Base-by-base conservation (phyloP, 2,888 invertebrate genomes). In the Lordiphosa andalusiaca region DNA sequence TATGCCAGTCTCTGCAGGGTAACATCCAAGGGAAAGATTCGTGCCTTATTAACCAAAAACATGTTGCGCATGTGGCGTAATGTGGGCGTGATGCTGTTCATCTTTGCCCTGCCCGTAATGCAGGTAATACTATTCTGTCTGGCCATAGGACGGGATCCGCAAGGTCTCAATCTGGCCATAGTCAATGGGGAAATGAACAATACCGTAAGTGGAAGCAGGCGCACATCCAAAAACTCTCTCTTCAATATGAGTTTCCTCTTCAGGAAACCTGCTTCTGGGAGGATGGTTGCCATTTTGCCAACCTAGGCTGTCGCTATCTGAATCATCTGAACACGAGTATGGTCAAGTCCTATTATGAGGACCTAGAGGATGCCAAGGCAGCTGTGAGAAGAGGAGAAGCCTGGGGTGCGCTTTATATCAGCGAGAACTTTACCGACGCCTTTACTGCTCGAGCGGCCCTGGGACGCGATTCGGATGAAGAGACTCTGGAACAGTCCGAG, bases 61-160 rank as follows among this genome's bases (percentile, higher is more conserved):
- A 96, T 96, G 91, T 90, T 96, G 48, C 91, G 95, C 33, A 96
- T 96, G 95, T 96, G 96, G 96, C 91, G 96, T 47, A 96, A 96
- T 90, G 95, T 96, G 63, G 96, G 96, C 40, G 95, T 97, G 64
- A 95, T 98, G 94, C 91, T 97, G 85, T 98, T 98, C 90, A 96
- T 97, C 85, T 97, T 97, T 89, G 95, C 96, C 35, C 90, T 97
- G 80, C 97, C 97, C n/a, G 95, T 96, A 25, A 94, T 97, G 93
- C 96, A 97, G 91, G 96, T 97, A 63, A 95, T 97, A 55, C 92
- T 98, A 57, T 97, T 97, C 91, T 97, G 97, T 88, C 90, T 97
- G 88, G 97, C 97, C 58, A 97, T 96, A 70, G 96, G 96, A 47
- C 92, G 96, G 23, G 96, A 96, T 88, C 96, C 96, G 0, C 94